phyloP scores from a whole-genome alignment of 2,113 vertebrate genomes.

The Aix galericulata region DNA sequence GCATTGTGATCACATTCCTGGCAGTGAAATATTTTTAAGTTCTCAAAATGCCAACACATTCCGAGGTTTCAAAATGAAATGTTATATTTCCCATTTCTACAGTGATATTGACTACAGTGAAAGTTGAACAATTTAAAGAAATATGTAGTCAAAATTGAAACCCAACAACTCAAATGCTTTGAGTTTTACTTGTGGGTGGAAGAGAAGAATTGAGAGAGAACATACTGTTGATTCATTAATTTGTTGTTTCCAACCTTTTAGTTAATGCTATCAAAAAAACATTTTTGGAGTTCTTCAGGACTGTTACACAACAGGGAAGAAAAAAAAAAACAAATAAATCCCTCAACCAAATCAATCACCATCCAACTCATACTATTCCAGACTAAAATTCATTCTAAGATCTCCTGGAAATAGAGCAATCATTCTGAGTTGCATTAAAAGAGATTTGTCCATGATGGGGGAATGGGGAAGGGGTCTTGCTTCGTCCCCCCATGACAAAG shows the following conservation, averaged over 20 bases:
- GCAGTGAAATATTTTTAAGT: background rate
- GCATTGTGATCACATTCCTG: background rate
- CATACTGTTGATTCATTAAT: background rate
- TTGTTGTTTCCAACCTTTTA: background rate
- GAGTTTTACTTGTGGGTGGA: background rate
- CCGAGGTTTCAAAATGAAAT: background rate
- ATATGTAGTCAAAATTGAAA: background rate
- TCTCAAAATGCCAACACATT: background rate
- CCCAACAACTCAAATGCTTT: background rate
- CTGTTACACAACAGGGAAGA: background rate
- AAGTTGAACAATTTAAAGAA: background rate
- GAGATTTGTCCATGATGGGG: background rate
- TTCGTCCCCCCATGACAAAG: background rate
- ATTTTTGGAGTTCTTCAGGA: background rate
- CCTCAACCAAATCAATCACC: constrained; percentile 2
- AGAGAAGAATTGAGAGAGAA: background rate
- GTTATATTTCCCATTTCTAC: background rate
- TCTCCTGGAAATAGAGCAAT: background rate
- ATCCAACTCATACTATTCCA: background rate
- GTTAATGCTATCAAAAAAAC: background rate
- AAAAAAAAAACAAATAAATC: background rate
- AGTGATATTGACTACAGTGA: background rate
- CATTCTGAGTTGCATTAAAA: constrained; percentile 1
- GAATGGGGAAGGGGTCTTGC: background rate
- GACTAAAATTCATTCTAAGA: constrained; percentile 29